A percentile compares a stretch with the other conserved stretches of the same genome.
Conservation (phyloP, 2,797 vertebrate genomes). For the Spea hammondii region DNA sequence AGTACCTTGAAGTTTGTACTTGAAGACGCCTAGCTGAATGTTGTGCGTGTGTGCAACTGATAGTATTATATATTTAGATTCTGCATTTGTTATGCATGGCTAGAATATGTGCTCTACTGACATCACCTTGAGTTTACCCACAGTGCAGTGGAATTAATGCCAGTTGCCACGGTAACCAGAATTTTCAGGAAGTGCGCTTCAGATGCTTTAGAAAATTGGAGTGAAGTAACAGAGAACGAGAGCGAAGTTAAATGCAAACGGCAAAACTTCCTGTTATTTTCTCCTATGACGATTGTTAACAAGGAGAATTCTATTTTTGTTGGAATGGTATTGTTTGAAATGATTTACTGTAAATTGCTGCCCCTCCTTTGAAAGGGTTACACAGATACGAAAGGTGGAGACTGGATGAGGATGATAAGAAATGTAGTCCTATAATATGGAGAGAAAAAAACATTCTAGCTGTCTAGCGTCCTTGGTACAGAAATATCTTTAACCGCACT, state of each 20-base stretch:
- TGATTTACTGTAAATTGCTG: too few relatives aligned
- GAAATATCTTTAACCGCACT: too few relatives aligned
- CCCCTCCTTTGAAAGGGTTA: too few relatives aligned
- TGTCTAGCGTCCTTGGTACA: too few relatives aligned
- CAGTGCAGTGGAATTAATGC: constrained; percentile 26
- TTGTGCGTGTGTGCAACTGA: background rate
- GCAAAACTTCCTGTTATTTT: constrained; percentile 27
- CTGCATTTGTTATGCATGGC: background rate
- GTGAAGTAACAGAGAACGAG: background rate
- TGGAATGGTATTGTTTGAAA: background rate
- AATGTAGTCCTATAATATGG: too few relatives aligned
- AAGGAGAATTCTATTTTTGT: constrained; percentile 9
- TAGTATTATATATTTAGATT: background rate
- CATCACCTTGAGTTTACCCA: constrained; percentile 41
- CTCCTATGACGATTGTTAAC: constrained; percentile 10
- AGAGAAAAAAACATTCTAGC: too few relatives aligned
- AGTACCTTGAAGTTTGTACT: background rate
- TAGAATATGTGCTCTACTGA: constrained; percentile 6
- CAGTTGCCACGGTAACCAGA: constrained; percentile 34
- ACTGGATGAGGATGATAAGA: too few relatives aligned
- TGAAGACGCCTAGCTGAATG: background rate
- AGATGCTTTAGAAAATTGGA: constrained; percentile 31
- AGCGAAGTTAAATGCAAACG: constrained; percentile 27
- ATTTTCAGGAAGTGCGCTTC: constrained; percentile 33
- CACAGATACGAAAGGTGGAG: too few relatives aligned